Evolutionary conservation across 2,113 vertebrate species (phyloP).

Genomic region (Theristicus caerulescens): DNA sequence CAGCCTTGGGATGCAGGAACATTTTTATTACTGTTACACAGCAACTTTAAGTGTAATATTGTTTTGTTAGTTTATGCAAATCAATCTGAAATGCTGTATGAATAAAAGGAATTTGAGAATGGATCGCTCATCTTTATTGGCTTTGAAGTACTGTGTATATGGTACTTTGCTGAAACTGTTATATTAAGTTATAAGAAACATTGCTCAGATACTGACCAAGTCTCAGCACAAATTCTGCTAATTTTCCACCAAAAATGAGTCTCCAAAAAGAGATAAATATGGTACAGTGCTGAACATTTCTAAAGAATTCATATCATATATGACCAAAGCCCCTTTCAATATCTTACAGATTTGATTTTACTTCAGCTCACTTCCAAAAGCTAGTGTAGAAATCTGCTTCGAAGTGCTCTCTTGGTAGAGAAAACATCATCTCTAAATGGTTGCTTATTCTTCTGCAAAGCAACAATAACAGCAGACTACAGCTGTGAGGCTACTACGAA

Average conservation of each 20-base stretch:
- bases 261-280: not conserved
- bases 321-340: not conserved
- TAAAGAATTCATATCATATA: not conserved
- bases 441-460: constrained; percentile 18
- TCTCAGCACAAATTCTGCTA: not conserved
- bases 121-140: not conserved
- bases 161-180: constrained; percentile 4
- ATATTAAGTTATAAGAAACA: not conserved
- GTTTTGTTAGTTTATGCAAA: constrained; percentile 58
- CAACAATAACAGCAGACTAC: not conserved
- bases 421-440: not conserved
- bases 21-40: constrained; percentile 49
- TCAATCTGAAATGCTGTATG: constrained; percentile 16
- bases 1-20: constrained; percentile 42
- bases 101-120: constrained; percentile 38
- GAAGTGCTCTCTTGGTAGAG: not conserved
- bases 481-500: not conserved
- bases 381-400: not conserved
- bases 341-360: not conserved
- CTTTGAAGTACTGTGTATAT: not conserved
- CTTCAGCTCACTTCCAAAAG: not conserved
- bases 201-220: not conserved
- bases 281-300: not conserved
- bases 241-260: constrained; percentile 18
- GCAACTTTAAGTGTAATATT: constrained; percentile 51